These are phyloP conservation scores for Athalia circularis DNA, from an alignment of 2,888 invertebrate genomes.

Conservation along the genomic window DNA sequence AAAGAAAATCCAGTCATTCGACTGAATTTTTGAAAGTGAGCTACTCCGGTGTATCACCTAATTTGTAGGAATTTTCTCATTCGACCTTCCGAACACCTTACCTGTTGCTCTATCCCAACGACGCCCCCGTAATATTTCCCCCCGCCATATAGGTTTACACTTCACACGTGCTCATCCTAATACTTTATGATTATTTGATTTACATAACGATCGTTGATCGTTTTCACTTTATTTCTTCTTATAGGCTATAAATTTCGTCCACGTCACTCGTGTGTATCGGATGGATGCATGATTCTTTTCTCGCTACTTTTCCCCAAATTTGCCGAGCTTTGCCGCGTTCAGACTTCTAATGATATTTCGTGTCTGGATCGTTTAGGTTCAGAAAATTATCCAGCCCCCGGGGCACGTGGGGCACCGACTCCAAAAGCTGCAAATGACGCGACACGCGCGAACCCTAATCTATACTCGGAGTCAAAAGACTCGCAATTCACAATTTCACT, in stretches of 20 bases:
- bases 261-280: no score
- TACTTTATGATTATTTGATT: no score
- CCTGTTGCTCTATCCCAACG: conserved; percentile 1
- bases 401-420: conserved; percentile 48
- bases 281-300: not conserved
- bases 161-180: no score
- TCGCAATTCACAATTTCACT: not conserved
- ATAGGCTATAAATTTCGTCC: no score
- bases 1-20: no score
- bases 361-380: conserved; percentile 62
- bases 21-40: no score
- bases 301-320: not conserved
- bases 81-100: conserved; percentile 26
- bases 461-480: conserved; percentile 1
- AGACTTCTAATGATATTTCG: conserved; percentile 59
- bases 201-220: no score
- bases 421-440: conserved; percentile 21
- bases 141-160: no score
- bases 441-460: conserved; percentile 27
- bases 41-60: no score
- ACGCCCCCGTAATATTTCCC: not conserved
- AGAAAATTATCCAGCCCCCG: conserved; percentile 59
- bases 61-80: conserved; percentile 7
- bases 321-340: conserved; percentile 3
- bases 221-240: not conserved